Evolutionary conservation across 2,797 vertebrate species (phyloP).

Genomic region (Labeo calbasu): DNA sequence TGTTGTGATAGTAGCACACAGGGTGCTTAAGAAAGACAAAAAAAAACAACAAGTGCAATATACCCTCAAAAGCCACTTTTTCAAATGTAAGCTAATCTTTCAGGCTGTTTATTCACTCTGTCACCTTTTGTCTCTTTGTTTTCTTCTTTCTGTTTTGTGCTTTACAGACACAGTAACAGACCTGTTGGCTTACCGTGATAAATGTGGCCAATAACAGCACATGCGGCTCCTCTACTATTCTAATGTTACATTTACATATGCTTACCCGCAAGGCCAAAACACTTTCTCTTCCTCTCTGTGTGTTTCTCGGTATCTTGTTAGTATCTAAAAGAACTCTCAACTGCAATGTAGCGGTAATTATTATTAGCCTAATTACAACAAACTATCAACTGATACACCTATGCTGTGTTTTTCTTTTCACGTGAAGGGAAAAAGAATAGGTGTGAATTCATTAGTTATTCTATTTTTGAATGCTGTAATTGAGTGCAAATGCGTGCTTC

Average conservation of each 20-base stretch:
- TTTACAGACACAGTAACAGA: conserved; percentile 40
- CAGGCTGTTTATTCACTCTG: conserved; percentile 10
- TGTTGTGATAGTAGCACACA: not conserved
- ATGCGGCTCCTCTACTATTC: conserved; percentile 31
- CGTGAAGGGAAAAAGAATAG: not conserved
- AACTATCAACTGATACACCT: conserved; percentile 6
- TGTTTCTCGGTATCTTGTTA: conserved; percentile 19
- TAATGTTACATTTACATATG: conserved; percentile 55
- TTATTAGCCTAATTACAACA: conserved; percentile 30
- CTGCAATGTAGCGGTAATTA: not conserved
- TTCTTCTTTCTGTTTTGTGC: conserved; percentile 16
- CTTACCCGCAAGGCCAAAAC: conserved; percentile 39
- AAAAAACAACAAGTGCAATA: conserved; percentile 12
- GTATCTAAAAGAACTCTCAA: conserved; percentile 25
- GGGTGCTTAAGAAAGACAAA: conserved; percentile 1
- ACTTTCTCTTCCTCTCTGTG: conserved; percentile 2
- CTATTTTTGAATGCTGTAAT: not conserved
- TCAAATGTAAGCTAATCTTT: conserved; percentile 1
- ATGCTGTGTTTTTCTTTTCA: not conserved
- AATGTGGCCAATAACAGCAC: conserved; percentile 51
- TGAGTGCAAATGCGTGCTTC: not conserved
- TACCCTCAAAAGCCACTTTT: conserved; percentile 9
- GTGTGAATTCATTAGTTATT: not conserved
- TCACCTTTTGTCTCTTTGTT: conserved; percentile 31
- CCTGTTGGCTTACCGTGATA: conserved; percentile 53